Conservation (phyloP, 2,888 invertebrate genomes). For the Chydorus sphaericus region DNA sequence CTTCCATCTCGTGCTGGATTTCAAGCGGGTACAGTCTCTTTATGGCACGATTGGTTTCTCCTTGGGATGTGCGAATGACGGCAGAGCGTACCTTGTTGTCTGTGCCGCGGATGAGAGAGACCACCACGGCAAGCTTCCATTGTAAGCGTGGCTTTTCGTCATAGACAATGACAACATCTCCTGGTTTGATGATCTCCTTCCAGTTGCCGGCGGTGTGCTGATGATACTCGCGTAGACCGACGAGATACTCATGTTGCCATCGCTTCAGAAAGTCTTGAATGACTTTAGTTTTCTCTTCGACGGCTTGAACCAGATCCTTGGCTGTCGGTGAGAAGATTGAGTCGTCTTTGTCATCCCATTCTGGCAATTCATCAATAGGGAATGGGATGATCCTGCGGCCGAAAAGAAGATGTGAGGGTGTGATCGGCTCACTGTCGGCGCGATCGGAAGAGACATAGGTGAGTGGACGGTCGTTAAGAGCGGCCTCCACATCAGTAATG, state of each 20-base stretch:
- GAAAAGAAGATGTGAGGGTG: conserved; percentile 3
- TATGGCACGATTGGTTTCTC: not conserved
- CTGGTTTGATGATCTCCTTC: not conserved
- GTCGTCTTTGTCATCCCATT: too few species aligned
- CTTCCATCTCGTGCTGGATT: too few species aligned
- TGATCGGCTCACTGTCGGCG: not conserved
- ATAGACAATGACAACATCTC: conserved; percentile 1
- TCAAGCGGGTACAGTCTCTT: conserved; percentile 8
- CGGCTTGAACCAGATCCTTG: too few species aligned
- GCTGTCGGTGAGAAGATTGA: too few species aligned
- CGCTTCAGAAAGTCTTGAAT: conserved; percentile 4
- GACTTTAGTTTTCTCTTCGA: too few species aligned
- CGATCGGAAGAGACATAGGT: conserved; percentile 1
- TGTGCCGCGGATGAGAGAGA: not conserved
- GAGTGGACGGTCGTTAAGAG: conserved; percentile 6
- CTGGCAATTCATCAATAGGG: too few species aligned
- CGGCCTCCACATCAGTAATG: not conserved
- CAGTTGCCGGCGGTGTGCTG: not conserved
- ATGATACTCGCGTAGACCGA: not conserved
- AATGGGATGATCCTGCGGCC: not conserved
- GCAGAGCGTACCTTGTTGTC: not conserved
- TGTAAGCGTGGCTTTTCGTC: not conserved
- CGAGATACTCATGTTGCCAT: conserved; percentile 2
- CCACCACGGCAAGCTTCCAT: conserved; percentile 8
- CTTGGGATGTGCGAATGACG: not conserved